phyloP scores from a whole-genome alignment of 1,140 invertebrate genomes.

The Dreissena rostriformis region DNA sequence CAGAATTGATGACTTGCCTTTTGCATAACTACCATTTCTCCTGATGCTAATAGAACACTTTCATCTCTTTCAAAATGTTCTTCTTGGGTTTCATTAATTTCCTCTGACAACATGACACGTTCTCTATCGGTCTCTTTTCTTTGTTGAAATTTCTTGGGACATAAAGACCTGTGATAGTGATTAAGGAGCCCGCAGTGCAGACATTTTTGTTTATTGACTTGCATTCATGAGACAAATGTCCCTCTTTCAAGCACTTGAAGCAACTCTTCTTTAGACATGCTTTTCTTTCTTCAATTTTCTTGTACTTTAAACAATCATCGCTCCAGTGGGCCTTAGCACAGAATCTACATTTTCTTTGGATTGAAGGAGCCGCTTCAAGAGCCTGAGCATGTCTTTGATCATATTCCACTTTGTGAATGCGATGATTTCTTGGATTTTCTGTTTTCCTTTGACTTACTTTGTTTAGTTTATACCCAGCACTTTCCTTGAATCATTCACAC shows the following conservation, averaged over 20 bases:
- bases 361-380: background rate
- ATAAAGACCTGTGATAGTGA: background rate
- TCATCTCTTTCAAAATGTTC: too few relatives aligned
- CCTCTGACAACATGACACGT: too few relatives aligned
- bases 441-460: background rate
- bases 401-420: background rate
- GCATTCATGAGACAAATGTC: background rate
- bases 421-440: background rate
- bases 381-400: too few relatives aligned
- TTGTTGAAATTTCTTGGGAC: background rate
- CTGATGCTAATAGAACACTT: too few relatives aligned
- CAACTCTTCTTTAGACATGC: background rate
- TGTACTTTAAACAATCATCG: constrained; percentile 7
- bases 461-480: background rate
- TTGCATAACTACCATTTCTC: too few relatives aligned
- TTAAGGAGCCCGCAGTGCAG: background rate
- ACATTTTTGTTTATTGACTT: background rate
- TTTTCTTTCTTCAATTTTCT: background rate
- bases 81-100: too few relatives aligned
- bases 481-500: background rate
- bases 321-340: background rate
- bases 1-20: too few relatives aligned
- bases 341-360: background rate
- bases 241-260: background rate
- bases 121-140: too few relatives aligned